Percentiles rank a stretch among this genome's conserved stretches.
Conservation (phyloP, 2,888 invertebrate species). For the Heteropelma amictum region DNA sequence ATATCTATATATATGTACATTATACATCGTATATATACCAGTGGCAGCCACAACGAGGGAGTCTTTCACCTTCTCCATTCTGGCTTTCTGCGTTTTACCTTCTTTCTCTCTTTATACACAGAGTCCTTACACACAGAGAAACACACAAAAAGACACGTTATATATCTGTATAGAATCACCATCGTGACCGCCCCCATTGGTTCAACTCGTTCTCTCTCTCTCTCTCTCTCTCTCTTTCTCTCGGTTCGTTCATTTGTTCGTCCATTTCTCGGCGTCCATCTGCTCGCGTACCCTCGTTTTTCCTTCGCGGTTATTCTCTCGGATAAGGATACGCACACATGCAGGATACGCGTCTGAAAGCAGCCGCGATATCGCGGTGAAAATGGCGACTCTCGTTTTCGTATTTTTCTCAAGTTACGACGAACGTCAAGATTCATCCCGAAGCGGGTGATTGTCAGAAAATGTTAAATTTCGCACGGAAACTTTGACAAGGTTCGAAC, state of each 20-base stretch:
- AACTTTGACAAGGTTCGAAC: background rate
- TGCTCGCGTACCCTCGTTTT: constrained; percentile 39
- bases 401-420: constrained; percentile 2
- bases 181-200: constrained; percentile 39
- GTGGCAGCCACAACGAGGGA: constrained; percentile 45
- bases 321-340: background rate
- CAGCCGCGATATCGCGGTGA: constrained; percentile 52
- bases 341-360: background rate
- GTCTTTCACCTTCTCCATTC: constrained; percentile 60
- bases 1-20: too few species aligned
- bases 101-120: constrained; percentile 20
- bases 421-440: background rate
- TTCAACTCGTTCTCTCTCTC: constrained; percentile 16
- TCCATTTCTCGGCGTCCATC: constrained; percentile 36
- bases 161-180: background rate
- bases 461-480: background rate
- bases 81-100: constrained; percentile 46
- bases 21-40: constrained; percentile 36
- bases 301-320: constrained; percentile 23
- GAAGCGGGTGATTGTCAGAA: background rate
- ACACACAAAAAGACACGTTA: background rate
- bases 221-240: constrained; percentile 24
- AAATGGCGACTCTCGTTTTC: constrained; percentile 72
- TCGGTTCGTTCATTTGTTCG: constrained; percentile 17
- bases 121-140: background rate